phyloP scores from a whole-genome alignment of 2,888 invertebrate species.

The Drosophila stalkeri region DNA sequence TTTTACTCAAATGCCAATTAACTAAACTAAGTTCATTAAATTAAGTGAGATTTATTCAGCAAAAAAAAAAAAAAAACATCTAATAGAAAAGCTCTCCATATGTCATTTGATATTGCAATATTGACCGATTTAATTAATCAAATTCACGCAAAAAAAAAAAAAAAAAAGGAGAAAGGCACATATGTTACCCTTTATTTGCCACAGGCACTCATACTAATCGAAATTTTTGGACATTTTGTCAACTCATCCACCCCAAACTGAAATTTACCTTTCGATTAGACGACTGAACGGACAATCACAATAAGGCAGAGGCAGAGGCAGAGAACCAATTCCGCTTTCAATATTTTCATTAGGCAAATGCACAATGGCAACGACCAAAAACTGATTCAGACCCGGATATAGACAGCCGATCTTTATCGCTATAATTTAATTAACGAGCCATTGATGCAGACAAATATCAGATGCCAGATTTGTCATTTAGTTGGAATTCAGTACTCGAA shows the following conservation, averaged over 20 bases:
- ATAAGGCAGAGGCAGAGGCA: conserved; percentile 4
- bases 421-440: conserved; percentile 53
- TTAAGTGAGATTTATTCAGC: neutral
- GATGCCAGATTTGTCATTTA: conserved; percentile 7
- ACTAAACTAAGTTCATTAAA: neutral
- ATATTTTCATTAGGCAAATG: conserved; percentile 57
- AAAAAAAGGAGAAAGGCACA: neutral
- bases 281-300: conserved; percentile 38
- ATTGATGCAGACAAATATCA: neutral
- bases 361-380: conserved; percentile 10
- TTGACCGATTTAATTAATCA: conserved; percentile 16
- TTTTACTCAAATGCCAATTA: no score
- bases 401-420: conserved; percentile 19
- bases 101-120: conserved; percentile 7
- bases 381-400: conserved; percentile 22
- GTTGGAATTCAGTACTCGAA: conserved; percentile 17
- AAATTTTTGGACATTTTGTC: conserved; percentile 39
- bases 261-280: neutral
- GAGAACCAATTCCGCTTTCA: conserved; percentile 1
- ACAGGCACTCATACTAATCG: conserved; percentile 59
- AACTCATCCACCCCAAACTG: conserved; percentile 40
- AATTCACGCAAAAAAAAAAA: neutral
- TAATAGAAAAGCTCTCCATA: neutral
- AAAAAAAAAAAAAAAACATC: neutral
- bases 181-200: neutral